Conservation (phyloP, 2,888 invertebrate species). For the Brachypalpus laphriformis region DNA sequence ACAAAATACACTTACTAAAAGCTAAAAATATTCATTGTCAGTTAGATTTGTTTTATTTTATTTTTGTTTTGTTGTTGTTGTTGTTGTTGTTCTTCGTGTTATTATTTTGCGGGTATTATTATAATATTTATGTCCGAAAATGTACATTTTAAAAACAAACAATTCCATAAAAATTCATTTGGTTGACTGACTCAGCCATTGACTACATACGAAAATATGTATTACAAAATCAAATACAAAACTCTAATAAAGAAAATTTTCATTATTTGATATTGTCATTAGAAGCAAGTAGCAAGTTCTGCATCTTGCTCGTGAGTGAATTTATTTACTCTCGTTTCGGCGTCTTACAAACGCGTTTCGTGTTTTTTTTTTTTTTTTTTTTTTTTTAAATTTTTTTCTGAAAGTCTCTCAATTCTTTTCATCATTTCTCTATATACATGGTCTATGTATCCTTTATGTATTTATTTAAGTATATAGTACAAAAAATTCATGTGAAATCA, state of each 20-base stretch:
- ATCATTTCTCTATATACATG: slow-evolving; percentile 52
- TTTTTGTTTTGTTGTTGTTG: slow-evolving; percentile 12
- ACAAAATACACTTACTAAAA: slow-evolving; percentile 74
- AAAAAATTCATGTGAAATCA: slow-evolving; percentile 62
- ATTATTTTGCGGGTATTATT: slow-evolving; percentile 30
- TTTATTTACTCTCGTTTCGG: neutral
- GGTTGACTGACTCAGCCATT: slow-evolving; percentile 67
- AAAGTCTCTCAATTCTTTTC: slow-evolving; percentile 30
- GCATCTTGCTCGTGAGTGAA: slow-evolving; percentile 11
- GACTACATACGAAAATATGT: slow-evolving; percentile 58
- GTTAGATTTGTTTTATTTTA: slow-evolving; percentile 49
- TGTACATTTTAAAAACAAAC: slow-evolving; percentile 52
- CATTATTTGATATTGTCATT: slow-evolving; percentile 9
- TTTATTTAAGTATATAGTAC: slow-evolving; percentile 59
- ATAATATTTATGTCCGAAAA: slow-evolving; percentile 34
- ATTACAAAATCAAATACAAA: slow-evolving; percentile 52
- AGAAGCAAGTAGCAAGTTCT: slow-evolving; percentile 7
- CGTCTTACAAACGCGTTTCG: slow-evolving; percentile 26
- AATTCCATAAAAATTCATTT: slow-evolving; percentile 49
- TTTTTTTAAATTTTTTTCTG: neutral
- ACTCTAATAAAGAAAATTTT: slow-evolving; percentile 10
- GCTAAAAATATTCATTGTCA: slow-evolving; percentile 73
- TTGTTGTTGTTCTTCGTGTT: slow-evolving; percentile 6
- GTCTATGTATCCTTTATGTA: slow-evolving; percentile 54
- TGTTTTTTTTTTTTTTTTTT: neutral